Evolutionary conservation across 2,797 vertebrate species (phyloP).

Genomic region (Premnoplex brunnescens): DNA sequence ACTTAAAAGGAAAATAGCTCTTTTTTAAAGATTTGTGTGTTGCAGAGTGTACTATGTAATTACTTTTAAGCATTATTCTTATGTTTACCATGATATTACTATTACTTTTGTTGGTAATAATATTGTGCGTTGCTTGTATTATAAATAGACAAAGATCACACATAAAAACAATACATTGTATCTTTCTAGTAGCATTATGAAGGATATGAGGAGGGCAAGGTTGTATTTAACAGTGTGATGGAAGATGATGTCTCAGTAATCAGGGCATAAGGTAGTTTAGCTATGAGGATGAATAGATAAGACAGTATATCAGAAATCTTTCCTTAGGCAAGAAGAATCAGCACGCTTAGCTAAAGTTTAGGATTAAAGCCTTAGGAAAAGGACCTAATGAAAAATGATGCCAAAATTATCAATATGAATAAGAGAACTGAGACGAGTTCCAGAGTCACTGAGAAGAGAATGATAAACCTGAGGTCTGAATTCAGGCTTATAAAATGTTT

Average conservation of each 20-base stretch:
- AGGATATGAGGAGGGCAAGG: slow-evolving; percentile 4
- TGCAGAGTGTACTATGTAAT: neutral
- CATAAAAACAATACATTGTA: neutral
- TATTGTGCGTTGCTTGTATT: neutral
- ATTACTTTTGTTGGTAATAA: slow-evolving; percentile 25
- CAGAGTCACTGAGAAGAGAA: neutral
- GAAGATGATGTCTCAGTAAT: neutral
- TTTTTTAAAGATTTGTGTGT: neutral
- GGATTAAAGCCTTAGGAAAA: neutral
- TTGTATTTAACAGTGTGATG: slow-evolving; percentile 21
- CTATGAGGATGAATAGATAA: neutral
- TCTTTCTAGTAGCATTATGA: neutral
- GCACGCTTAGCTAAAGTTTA: neutral
- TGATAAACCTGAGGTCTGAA: neutral
- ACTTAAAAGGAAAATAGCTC: neutral
- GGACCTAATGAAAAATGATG: neutral
- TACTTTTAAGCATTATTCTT: neutral
- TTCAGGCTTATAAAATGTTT: neutral
- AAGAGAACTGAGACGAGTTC: neutral
- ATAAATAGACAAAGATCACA: slow-evolving; percentile 22
- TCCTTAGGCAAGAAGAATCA: neutral
- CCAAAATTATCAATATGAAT: neutral
- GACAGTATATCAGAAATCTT: neutral
- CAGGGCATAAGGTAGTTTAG: neutral
- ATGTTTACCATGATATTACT: neutral